Conservation (phyloP, 2,888 invertebrate genomes). For the Tipula vernalis region DNA sequence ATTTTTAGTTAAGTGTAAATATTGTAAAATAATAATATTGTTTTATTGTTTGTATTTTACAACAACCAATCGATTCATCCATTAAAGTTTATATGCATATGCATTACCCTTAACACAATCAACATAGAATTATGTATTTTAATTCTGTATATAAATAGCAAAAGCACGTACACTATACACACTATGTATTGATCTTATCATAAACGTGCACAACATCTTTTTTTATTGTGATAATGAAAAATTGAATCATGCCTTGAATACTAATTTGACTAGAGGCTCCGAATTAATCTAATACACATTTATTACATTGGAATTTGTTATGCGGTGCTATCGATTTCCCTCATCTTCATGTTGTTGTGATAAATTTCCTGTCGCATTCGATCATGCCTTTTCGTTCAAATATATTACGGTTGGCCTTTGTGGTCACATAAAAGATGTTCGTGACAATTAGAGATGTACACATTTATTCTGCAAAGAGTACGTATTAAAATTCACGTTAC, state of each 20-base stretch:
- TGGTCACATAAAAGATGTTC: background rate
- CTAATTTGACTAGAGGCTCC: background rate
- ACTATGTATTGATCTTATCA: background rate
- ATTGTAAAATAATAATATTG: too few relatives aligned
- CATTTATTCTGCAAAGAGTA: too few relatives aligned
- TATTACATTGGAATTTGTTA: background rate
- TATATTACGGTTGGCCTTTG: background rate
- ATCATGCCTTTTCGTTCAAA: background rate
- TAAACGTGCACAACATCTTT: background rate
- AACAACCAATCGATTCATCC: too few relatives aligned
- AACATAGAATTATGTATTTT: too few relatives aligned
- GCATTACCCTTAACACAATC: too few relatives aligned
- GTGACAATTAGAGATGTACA: background rate
- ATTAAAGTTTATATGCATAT: too few relatives aligned
- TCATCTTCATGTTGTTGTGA: background rate
- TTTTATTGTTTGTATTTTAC: too few relatives aligned
- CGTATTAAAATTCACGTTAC: too few relatives aligned
- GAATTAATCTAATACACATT: background rate
- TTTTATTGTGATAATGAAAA: background rate
- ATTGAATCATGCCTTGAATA: background rate
- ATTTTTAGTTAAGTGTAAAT: too few relatives aligned
- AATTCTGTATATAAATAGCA: too few relatives aligned
- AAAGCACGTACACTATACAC: too few relatives aligned
- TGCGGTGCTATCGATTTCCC: background rate
- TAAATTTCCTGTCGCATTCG: background rate